Percentiles rank a stretch among this genome's conserved stretches.
Evolutionary conservation across 35 echinoderm and acorn worm genomes (phyloP).

Genomic region (Stichopus chloronotus): DNA sequence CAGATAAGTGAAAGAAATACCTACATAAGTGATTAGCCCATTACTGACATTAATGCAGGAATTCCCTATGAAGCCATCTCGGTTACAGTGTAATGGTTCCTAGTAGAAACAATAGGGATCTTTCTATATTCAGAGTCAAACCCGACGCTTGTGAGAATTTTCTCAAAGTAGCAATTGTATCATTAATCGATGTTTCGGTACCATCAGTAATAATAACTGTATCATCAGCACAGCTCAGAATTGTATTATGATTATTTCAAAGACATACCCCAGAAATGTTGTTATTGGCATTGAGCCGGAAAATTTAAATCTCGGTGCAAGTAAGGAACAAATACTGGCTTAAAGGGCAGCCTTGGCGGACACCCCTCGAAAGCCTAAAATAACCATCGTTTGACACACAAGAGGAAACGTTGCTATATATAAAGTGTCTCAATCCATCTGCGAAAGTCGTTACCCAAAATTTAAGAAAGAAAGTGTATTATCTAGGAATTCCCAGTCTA

Average conservation of each 20-base stretch:
- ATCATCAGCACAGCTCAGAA: background rate
- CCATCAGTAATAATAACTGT: background rate
- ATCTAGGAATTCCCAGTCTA: background rate
- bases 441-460: background rate
- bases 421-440: background rate
- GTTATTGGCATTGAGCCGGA: background rate
- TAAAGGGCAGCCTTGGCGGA: background rate
- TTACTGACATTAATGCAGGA: too few relatives aligned
- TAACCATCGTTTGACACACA: background rate
- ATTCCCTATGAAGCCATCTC: background rate
- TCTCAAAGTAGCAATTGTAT: background rate
- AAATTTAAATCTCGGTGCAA: background rate
- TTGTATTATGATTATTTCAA: background rate
- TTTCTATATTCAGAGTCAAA: background rate
- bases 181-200: background rate
- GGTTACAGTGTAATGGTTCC: background rate
- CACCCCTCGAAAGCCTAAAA: background rate
- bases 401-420: background rate
- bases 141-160: background rate
- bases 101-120: background rate
- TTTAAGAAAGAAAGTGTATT: background rate
- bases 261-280: background rate
- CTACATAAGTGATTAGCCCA: background rate
- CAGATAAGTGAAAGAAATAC: conserved; percentile 7
- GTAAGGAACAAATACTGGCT: background rate